phyloP scores from a whole-genome alignment of 1,140 invertebrate species.

The Saccostrea glomerata region DNA sequence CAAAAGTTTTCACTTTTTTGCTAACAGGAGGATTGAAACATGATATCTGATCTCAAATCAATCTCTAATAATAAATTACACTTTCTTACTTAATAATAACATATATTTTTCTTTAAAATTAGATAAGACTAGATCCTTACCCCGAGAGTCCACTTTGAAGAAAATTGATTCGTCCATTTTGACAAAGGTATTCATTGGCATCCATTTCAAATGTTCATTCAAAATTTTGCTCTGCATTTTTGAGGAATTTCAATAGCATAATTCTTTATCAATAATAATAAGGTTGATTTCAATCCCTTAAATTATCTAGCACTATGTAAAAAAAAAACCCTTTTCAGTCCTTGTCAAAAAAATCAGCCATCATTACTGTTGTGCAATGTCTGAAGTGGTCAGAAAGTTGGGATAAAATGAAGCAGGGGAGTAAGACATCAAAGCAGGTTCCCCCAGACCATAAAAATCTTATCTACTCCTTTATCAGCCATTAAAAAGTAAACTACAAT shows the following conservation, averaged over 20 bases:
- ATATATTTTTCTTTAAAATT: too few relatives aligned
- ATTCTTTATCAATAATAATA: not conserved
- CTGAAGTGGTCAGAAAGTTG: not conserved
- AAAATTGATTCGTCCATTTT: constrained; percentile 35
- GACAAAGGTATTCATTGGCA: not conserved
- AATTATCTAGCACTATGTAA: not conserved
- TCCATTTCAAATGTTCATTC: constrained; percentile 28
- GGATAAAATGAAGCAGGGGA: not conserved
- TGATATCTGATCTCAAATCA: too few relatives aligned
- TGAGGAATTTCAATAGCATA: not conserved
- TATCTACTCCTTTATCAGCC: constrained; percentile 13
- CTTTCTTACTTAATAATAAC: too few relatives aligned
- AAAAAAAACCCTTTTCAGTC: not conserved
- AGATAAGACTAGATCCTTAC: not conserved
- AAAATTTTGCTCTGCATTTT: constrained; percentile 18
- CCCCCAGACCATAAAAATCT: constrained; percentile 15
- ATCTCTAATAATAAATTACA: too few relatives aligned
- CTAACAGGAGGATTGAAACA: not conserved
- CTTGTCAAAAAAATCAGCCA: not conserved
- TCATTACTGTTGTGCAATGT: not conserved
- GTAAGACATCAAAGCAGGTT: constrained; percentile 16
- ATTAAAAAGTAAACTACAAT: constrained; percentile 31
- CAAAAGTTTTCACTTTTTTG: not conserved
- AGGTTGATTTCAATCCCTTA: not conserved
- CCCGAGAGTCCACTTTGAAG: constrained; percentile 3